phyloP scores from a whole-genome alignment of 2,888 invertebrate species.

The Anoplius nigerrimus region DNA sequence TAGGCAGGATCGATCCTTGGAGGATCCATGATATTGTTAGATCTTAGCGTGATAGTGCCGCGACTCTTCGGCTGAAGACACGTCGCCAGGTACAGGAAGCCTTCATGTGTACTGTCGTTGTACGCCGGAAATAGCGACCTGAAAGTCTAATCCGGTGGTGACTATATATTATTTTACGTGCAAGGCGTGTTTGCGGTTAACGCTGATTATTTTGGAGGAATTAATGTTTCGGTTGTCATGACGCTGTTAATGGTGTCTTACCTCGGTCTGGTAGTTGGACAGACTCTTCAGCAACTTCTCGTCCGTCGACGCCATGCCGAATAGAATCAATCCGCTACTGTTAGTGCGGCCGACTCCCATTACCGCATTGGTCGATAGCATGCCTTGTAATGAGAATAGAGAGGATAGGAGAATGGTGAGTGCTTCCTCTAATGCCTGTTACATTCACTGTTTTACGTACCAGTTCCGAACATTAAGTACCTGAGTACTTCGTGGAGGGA shows the following conservation, averaged over 20 bases:
- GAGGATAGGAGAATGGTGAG: too few species aligned
- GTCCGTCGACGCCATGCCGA: slow-evolving; percentile 83
- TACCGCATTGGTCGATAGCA: slow-evolving; percentile 79
- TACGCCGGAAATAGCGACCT: slow-evolving; percentile 81
- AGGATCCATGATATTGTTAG: slow-evolving; percentile 78
- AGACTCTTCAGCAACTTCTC: slow-evolving; percentile 80
- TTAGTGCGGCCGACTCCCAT: slow-evolving; percentile 78
- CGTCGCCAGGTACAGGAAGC: slow-evolving; percentile 81
- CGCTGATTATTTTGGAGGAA: not conserved
- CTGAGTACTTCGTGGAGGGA: slow-evolving; percentile 76
- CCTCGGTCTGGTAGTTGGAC: slow-evolving; percentile 81
- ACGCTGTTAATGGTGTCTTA: slow-evolving; percentile 56
- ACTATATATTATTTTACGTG: not conserved
- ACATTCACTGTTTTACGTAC: slow-evolving; percentile 71
- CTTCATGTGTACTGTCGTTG: slow-evolving; percentile 80
- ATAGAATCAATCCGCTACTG: slow-evolving; percentile 78
- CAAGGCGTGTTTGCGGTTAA: not conserved
- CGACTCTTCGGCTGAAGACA: slow-evolving; percentile 84
- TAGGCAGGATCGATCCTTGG: slow-evolving; percentile 87
- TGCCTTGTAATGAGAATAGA: not conserved
- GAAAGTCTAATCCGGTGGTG: slow-evolving; percentile 77
- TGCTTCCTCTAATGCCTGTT: too few species aligned
- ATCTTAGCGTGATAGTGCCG: slow-evolving; percentile 80
- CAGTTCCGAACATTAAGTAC: slow-evolving; percentile 78
- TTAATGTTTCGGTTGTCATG: not conserved